A percentile compares a stretch with the other conserved stretches of the same genome.
phyloP scores from a whole-genome alignment of 35 echinoderm and acorn worm genomes.

The Apostichopus californicus region DNA sequence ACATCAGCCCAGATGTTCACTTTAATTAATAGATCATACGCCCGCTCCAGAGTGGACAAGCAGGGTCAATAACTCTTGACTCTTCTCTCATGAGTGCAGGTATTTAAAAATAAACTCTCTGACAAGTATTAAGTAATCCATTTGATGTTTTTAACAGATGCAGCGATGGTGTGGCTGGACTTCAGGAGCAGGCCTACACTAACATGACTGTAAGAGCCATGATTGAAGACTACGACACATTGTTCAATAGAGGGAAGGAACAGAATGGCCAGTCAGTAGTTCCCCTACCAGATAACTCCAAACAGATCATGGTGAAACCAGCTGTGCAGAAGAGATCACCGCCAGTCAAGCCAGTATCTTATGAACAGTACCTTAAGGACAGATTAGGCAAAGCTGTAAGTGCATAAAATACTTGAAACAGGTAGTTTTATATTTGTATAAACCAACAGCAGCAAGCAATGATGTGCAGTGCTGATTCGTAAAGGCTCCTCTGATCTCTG shows the following conservation, averaged over 20 bases:
- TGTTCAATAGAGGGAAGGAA: conserved; percentile 58
- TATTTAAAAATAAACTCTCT: no score
- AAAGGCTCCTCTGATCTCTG: no score
- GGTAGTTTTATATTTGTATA: no score
- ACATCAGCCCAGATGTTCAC: no score
- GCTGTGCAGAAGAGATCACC: conserved; percentile 74
- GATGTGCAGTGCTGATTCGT: no score
- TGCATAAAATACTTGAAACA: not conserved
- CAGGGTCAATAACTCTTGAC: no score
- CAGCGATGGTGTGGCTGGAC: conserved; percentile 74
- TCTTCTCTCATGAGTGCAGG: no score
- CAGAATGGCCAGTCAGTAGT: not conserved
- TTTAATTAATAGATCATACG: no score
- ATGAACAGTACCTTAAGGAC: conserved; percentile 64
- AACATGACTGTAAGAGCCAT: conserved; percentile 79
- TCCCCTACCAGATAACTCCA: conserved; percentile 55
- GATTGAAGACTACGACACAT: conserved; percentile 74
- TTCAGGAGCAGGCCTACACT: conserved; percentile 86
- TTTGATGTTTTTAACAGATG: conserved; percentile 66
- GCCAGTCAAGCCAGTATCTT: conserved; percentile 71
- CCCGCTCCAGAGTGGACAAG: no score
- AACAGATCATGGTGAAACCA: conserved; percentile 86
- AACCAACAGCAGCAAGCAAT: no score
- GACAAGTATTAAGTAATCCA: not conserved
- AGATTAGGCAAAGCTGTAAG: conserved; percentile 57